These are phyloP conservation scores for Drosophila guanche DNA, from an alignment of 1,140 invertebrate species.

Conservation along the genomic window DNA sequence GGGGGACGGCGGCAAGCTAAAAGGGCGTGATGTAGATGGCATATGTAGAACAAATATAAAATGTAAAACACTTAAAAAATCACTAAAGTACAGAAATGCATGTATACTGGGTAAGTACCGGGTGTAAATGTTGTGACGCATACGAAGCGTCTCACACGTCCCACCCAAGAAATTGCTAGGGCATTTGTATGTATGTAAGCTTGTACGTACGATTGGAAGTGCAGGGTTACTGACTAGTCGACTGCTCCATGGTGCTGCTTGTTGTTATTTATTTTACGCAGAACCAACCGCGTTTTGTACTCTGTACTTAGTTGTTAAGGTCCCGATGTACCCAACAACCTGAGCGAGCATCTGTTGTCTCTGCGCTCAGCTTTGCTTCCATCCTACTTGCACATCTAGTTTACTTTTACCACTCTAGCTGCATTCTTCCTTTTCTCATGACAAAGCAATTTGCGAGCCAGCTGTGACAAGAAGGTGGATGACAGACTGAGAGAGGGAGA, in stretches of 20 bases:
- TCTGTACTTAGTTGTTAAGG: conserved; percentile 17
- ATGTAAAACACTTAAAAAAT: too few species aligned
- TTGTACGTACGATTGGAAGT: too few species aligned
- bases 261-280: conserved; percentile 36
- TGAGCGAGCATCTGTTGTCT: conserved; percentile 61
- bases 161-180: background rate
- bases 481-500: background rate
- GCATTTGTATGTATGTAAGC: too few species aligned
- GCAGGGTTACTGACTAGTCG: background rate
- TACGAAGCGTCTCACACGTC: too few species aligned
- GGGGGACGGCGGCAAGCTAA: too few species aligned
- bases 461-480: conserved; percentile 29
- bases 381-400: too few species aligned
- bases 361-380: conserved; percentile 38
- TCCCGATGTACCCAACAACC: conserved; percentile 15
- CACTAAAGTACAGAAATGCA: too few species aligned
- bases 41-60: too few species aligned
- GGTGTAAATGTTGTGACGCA: too few species aligned
- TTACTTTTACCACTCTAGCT: conserved; percentile 8
- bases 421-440: conserved; percentile 32
- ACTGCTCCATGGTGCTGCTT: background rate
- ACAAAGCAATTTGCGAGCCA: conserved; percentile 57
- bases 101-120: too few species aligned
- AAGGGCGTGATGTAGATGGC: too few species aligned
- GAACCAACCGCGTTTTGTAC: conserved; percentile 50